Conservation (phyloP, 2,888 invertebrate genomes). For the Agrochola macilenta region DNA sequence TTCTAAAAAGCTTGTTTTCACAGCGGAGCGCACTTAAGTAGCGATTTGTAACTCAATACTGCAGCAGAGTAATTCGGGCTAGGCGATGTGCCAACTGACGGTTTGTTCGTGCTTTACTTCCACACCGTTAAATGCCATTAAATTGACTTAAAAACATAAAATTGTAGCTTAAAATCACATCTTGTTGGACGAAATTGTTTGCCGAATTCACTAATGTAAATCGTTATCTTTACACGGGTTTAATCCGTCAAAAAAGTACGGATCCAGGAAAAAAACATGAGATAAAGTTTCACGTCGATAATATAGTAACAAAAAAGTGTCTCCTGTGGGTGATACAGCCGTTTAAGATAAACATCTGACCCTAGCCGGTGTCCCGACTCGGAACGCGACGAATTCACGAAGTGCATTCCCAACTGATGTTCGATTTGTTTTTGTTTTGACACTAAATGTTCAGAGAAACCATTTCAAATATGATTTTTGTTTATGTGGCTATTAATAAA, state of each 20-base stretch:
- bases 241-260: constrained; percentile 64
- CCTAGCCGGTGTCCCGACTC: constrained; percentile 82
- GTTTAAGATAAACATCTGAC: constrained; percentile 90
- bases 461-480: constrained; percentile 62
- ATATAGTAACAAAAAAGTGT: constrained; percentile 89
- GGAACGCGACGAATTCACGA: constrained; percentile 88
- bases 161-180: constrained; percentile 36
- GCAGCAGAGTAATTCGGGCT: constrained; percentile 77
- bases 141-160: constrained; percentile 53
- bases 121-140: constrained; percentile 50
- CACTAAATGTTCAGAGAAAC: constrained; percentile 70
- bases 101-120: constrained; percentile 64
- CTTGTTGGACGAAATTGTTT: constrained; percentile 29
- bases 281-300: constrained; percentile 84
- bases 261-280: constrained; percentile 74
- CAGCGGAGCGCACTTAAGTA: constrained; percentile 88
- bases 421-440: constrained; percentile 78
- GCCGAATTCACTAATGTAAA: constrained; percentile 37
- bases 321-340: constrained; percentile 89
- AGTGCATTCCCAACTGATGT: constrained; percentile 82
- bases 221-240: constrained; percentile 42
- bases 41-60: constrained; percentile 84
- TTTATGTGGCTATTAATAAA: constrained; percentile 61
- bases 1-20: constrained; percentile 90
- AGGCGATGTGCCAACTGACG: constrained; percentile 84